Conservation (phyloP, 2,888 invertebrate species). For the Flexamia atlantica region DNA sequence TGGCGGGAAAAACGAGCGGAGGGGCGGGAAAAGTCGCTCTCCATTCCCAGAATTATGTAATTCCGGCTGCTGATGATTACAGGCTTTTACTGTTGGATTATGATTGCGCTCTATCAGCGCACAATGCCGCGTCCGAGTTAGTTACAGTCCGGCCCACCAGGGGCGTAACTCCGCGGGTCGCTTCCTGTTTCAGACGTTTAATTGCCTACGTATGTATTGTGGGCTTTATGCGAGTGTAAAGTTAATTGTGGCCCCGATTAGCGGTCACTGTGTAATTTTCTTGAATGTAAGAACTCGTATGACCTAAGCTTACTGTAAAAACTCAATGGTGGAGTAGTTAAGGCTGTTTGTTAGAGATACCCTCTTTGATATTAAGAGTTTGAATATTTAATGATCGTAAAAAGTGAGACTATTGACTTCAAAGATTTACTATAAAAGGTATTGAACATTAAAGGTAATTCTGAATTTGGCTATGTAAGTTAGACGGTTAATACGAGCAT, state of each 20-base stretch:
- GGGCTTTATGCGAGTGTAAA: constrained; percentile 39
- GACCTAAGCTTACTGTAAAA: background rate
- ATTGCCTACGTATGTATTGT: constrained; percentile 36
- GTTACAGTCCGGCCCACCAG: constrained; percentile 46
- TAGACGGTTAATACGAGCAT: no score
- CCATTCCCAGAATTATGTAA: constrained; percentile 61
- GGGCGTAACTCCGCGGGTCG: background rate
- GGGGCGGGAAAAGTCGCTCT: constrained; percentile 41
- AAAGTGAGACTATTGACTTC: no score
- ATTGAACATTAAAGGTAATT: no score
- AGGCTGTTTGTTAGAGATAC: no score
- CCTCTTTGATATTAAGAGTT: no score
- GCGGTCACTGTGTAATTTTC: background rate
- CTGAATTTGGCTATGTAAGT: no score
- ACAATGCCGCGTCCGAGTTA: constrained; percentile 45
- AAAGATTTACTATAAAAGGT: no score
- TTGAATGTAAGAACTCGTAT: background rate
- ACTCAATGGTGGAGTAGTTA: no score
- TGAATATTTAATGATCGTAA: no score
- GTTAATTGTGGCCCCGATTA: background rate
- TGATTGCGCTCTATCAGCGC: constrained; percentile 50
- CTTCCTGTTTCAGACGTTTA: constrained; percentile 40
- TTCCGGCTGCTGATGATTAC: constrained; percentile 62
- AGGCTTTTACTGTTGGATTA: constrained; percentile 62
- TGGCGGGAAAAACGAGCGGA: constrained; percentile 53